phyloP scores from a whole-genome alignment of 2,797 vertebrate genomes.

The Monodelphis domestica region DNA sequence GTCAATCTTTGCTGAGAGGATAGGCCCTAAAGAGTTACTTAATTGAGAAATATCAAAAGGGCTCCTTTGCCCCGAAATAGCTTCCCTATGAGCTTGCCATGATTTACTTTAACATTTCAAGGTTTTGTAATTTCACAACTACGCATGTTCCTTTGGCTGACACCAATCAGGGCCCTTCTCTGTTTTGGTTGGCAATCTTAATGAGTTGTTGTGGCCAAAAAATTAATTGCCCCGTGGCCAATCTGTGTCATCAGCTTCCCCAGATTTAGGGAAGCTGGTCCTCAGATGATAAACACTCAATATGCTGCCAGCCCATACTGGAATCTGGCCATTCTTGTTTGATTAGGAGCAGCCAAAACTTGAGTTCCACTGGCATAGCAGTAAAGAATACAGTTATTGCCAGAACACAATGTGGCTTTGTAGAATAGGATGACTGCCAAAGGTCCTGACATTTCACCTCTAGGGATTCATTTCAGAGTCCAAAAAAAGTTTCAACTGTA shows the following conservation, averaged over 20 bases:
- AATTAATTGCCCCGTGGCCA: background rate
- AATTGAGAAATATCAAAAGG: background rate
- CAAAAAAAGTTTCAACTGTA: background rate
- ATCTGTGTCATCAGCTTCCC: background rate
- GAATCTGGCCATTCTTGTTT: background rate
- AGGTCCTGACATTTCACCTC: too few relatives aligned
- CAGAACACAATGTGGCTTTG: background rate
- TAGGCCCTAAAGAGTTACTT: background rate
- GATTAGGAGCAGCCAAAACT: background rate
- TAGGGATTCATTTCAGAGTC: background rate
- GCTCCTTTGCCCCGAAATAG: background rate
- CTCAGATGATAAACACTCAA: background rate
- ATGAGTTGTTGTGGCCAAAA: background rate
- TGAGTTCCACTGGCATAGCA: background rate
- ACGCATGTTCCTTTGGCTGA: background rate
- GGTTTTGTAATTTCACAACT: background rate
- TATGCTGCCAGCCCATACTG: background rate
- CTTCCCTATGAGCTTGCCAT: background rate
- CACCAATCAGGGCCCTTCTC: background rate
- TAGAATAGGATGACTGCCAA: background rate
- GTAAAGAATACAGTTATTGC: background rate
- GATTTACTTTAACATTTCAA: background rate
- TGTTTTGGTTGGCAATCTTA: background rate
- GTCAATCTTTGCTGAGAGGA: background rate
- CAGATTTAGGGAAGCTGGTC: background rate